Conservation (phyloP, 2,888 invertebrate species). For the Alsophila aescularia region DNA sequence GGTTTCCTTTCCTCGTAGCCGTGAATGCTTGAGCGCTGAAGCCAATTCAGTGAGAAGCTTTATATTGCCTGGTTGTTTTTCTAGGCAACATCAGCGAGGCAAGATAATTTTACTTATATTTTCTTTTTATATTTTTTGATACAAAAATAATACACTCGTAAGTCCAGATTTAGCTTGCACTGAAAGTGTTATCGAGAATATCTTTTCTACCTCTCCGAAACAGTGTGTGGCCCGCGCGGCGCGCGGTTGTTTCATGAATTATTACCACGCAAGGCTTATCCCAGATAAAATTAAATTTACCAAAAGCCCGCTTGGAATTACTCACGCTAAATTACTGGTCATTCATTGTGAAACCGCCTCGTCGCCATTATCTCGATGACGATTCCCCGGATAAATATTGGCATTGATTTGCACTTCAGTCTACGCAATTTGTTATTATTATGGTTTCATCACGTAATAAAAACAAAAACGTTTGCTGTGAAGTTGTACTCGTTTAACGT, state of each 20-base stretch:
- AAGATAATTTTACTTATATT: conserved; percentile 1
- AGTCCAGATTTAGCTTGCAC: background rate
- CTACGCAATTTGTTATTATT: conserved; percentile 33
- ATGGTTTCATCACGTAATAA: conserved; percentile 35
- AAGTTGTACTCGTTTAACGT: conserved; percentile 10
- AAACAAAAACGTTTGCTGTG: conserved; percentile 27
- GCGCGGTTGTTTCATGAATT: conserved; percentile 62
- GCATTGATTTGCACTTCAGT: conserved; percentile 58
- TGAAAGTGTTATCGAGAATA: conserved; percentile 26
- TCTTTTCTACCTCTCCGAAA: conserved; percentile 28
- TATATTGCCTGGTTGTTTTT: conserved; percentile 24
- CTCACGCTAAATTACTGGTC: conserved; percentile 70
- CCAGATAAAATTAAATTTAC: conserved; percentile 72
- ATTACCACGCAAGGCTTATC: conserved; percentile 60
- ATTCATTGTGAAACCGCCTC: conserved; percentile 63
- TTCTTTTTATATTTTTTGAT: background rate
- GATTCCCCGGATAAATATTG: conserved; percentile 60
- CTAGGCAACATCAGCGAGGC: background rate
- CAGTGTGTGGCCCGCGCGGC: conserved; percentile 30
- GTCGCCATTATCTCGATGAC: conserved; percentile 61
- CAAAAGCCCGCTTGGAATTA: conserved; percentile 62
- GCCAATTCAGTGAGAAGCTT: conserved; percentile 30
- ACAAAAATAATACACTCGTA: background rate
- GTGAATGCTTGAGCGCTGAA: conserved; percentile 37
- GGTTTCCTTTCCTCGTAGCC: conserved; percentile 45